Evolutionary conservation across 2,113 vertebrate genomes (phyloP).

Genomic region (Pterophyllum scalare): DNA sequence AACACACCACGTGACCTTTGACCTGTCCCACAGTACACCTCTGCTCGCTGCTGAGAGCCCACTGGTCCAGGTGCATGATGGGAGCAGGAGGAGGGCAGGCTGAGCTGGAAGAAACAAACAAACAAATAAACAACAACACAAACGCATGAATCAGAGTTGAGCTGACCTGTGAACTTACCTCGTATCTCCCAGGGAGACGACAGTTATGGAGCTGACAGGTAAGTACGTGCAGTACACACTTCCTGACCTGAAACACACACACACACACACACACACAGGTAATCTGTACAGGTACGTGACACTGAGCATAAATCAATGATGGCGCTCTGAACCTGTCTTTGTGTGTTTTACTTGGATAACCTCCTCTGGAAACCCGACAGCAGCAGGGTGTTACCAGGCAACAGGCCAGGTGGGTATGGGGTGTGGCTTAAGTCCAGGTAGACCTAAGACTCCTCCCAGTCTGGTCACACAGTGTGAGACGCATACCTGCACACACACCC

Average conservation of each 20-base stretch:
- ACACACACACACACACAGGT: neutral
- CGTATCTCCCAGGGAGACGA: slow-evolving; percentile 15
- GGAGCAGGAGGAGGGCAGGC: slow-evolving; percentile 41
- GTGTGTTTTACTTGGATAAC: slow-evolving; percentile 65
- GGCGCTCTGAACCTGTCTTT: neutral
- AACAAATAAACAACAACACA: neutral
- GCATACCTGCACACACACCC: slow-evolving; percentile 48
- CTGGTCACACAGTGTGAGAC: slow-evolving; percentile 80
- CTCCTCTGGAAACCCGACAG: slow-evolving; percentile 82
- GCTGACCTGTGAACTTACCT: slow-evolving; percentile 37
- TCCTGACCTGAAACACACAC: slow-evolving; percentile 56
- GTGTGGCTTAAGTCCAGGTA: slow-evolving; percentile 79
- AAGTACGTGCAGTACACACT: slow-evolving; percentile 59
- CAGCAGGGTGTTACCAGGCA: slow-evolving; percentile 83
- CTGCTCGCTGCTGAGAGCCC: slow-evolving; percentile 20
- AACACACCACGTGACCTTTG: slow-evolving; percentile 68
- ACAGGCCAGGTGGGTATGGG: slow-evolving; percentile 80
- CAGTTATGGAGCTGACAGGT: slow-evolving; percentile 51
- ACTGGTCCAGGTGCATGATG: slow-evolving; percentile 65
- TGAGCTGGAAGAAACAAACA: slow-evolving; percentile 13
- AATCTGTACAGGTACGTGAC: neutral
- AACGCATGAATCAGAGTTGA: too few species aligned
- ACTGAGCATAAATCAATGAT: neutral
- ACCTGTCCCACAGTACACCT: slow-evolving; percentile 41
- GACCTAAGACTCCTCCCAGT: slow-evolving; percentile 69